A percentile compares a stretch with the other conserved stretches of the same genome.
Conservation (phyloP, 2,113 vertebrate species). For the Emydocephalus ijimae region DNA sequence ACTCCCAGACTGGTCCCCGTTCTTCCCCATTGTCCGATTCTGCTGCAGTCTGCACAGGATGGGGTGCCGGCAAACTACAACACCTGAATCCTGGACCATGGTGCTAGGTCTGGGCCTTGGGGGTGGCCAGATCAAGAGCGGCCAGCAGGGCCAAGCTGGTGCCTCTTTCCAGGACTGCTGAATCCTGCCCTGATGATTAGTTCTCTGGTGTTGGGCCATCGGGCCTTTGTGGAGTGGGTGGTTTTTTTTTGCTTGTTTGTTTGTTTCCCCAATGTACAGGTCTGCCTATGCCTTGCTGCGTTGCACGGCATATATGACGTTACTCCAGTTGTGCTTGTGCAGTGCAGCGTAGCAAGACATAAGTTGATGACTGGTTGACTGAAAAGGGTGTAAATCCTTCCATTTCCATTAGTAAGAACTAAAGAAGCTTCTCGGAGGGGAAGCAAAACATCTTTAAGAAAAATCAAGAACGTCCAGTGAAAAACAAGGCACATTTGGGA, state of each 20-base stretch:
- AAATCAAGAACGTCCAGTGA: not conserved
- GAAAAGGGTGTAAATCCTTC: not conserved
- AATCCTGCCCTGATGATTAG: not conserved
- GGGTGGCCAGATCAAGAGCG: not conserved
- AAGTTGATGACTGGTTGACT: not conserved
- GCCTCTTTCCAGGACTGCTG: not conserved
- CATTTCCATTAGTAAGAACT: not conserved
- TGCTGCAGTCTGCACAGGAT: too few relatives aligned
- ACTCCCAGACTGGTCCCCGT: too few relatives aligned
- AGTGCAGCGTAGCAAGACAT: not conserved
- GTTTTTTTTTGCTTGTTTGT: too few relatives aligned
- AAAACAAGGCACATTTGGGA: not conserved
- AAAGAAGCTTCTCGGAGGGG: not conserved
- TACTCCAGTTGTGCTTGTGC: not conserved
- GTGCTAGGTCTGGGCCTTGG: not conserved
- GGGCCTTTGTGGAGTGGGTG: not conserved
- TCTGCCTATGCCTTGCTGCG: not conserved
- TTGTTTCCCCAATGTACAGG: not conserved
- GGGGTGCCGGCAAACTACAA: too few relatives aligned
- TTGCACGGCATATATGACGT: not conserved
- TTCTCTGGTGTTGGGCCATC: not conserved
- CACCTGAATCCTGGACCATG: not conserved
- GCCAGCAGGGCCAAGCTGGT: not conserved
- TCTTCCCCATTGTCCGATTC: too few relatives aligned
- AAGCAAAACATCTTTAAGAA: not conserved